Base-by-base conservation (phyloP, 2,797 vertebrate genomes). In the Sciaenops ocellatus region DNA sequence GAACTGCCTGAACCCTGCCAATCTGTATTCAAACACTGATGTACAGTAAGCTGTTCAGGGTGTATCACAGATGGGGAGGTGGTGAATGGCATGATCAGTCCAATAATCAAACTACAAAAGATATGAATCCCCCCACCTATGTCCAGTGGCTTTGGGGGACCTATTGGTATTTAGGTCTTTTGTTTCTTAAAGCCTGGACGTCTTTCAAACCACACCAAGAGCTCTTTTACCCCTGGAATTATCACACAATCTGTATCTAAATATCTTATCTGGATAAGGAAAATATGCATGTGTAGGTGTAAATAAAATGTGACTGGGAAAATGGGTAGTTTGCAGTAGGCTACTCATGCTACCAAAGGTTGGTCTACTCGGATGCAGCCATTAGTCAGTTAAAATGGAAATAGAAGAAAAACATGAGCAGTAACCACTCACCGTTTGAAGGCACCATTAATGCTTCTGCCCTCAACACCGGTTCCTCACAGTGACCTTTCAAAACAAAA, bases 401-500 rank as follows among this genome's bases (percentile, higher is more conserved):
- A 69, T 6, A 61, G 26, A 62, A 4, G 18, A 57, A 22, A 67
- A 68, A 67, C 56, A 52, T 30, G 13, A 60, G 6, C 48, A 44
- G 24, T 17, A 61, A 70, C 65, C 34, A 3, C n/a, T 72, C 20
- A 2, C 47, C 76, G 44, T 61, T 74, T 61, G 52, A 72, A 63
- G 54, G n/a, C 48, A 34, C 10, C 50, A 12, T 65, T 51, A 54
- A 42, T 26, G 55, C 46, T 63, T 55, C 5, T 20, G n/a, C 52
- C 20, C 28, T 38, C 30, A 60, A 47, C 24, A 69, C 60, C 6
- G 30, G 22, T 69, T 79, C 13, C 42, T 52, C 50, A 61, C 44
- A 59, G 54, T 61, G 57, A 80, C 55, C 56, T 64, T 74, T 42
- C 41, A 22, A 50, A 57, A 30, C 66, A 51, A 70, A 82, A 26